Percentiles rank a stretch among this genome's conserved stretches.
Conservation (phyloP, 2,888 invertebrate species). For the Piscicola geometra region DNA sequence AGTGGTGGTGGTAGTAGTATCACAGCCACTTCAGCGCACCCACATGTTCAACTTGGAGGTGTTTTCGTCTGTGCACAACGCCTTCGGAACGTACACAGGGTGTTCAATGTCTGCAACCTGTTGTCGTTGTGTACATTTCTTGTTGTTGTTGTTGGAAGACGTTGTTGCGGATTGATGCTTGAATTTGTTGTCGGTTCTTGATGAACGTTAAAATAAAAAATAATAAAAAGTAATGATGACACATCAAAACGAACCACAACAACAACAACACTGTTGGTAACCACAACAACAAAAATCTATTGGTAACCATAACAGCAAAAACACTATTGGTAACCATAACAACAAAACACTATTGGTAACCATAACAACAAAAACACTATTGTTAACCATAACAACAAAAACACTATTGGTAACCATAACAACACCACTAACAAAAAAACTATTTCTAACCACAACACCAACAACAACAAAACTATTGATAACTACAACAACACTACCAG, state of each 20-base stretch:
- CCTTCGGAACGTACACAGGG: constrained; percentile 51
- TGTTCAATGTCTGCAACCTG: constrained; percentile 52
- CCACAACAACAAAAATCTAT: too few species aligned
- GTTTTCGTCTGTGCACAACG: constrained; percentile 45
- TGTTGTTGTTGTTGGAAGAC: not conserved
- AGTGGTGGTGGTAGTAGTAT: not conserved
- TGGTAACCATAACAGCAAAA: too few species aligned
- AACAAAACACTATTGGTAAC: too few species aligned
- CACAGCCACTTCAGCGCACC: not conserved
- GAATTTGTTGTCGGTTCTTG: too few species aligned
- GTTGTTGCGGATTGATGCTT: too few species aligned
- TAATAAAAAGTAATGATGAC: not conserved
- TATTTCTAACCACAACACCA: not conserved
- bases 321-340: too few species aligned
- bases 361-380: too few species aligned
- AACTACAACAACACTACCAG: not conserved
- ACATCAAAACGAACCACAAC: not conserved
- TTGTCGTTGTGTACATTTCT: not conserved
- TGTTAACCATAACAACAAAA: too few species aligned
- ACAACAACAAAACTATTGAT: too few species aligned
- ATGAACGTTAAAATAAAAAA: too few species aligned
- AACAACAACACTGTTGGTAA: not conserved
- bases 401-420: too few species aligned
- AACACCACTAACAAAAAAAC: not conserved
- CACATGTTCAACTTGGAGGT: constrained; percentile 48